phyloP scores from a whole-genome alignment of 1,140 invertebrate genomes.

The Zaprionus ghesquierei region DNA sequence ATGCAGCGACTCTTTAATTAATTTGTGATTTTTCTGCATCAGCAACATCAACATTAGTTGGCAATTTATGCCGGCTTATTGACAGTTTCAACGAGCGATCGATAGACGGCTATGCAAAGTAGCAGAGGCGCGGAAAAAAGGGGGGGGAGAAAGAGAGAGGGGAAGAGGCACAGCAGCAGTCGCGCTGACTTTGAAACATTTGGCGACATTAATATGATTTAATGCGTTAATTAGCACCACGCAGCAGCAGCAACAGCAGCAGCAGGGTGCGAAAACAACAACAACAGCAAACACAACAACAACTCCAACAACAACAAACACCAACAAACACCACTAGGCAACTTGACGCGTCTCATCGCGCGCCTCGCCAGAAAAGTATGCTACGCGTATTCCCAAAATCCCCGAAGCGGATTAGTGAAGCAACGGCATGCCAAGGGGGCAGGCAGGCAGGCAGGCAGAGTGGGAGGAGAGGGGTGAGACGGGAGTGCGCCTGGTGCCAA shows the following conservation, averaged over 20 bases:
- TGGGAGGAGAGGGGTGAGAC: slow-evolving; percentile 17
- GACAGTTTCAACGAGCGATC: slow-evolving; percentile 37
- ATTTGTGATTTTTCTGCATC: slow-evolving; percentile 76
- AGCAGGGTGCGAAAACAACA: slow-evolving; percentile 54
- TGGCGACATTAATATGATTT: slow-evolving; percentile 82
- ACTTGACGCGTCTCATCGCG: slow-evolving; percentile 51
- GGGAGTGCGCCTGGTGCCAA: slow-evolving; percentile 42
- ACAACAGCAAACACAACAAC: slow-evolving; percentile 10
- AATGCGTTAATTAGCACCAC: slow-evolving; percentile 81
- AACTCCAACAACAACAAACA: background rate
- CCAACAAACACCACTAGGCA: slow-evolving; percentile 16
- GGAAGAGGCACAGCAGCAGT: no score
- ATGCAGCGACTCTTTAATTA: slow-evolving; percentile 61
- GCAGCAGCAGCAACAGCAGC: slow-evolving; percentile 30
- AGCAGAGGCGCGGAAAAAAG: no score
- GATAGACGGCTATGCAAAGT: slow-evolving; percentile 57
- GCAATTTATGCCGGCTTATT: slow-evolving; percentile 69
- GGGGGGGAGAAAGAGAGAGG: no score
- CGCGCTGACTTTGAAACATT: slow-evolving; percentile 74
- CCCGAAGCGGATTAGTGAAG: slow-evolving; percentile 79
- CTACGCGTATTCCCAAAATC: slow-evolving; percentile 81
- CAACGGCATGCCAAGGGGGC: background rate
- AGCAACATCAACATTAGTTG: slow-evolving; percentile 51
- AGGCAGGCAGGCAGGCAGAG: background rate
- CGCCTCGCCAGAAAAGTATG: slow-evolving; percentile 59